Evolutionary conservation across 2,888 invertebrate genomes (phyloP).

Genomic region (Poecilobothrus nobilitatus): DNA sequence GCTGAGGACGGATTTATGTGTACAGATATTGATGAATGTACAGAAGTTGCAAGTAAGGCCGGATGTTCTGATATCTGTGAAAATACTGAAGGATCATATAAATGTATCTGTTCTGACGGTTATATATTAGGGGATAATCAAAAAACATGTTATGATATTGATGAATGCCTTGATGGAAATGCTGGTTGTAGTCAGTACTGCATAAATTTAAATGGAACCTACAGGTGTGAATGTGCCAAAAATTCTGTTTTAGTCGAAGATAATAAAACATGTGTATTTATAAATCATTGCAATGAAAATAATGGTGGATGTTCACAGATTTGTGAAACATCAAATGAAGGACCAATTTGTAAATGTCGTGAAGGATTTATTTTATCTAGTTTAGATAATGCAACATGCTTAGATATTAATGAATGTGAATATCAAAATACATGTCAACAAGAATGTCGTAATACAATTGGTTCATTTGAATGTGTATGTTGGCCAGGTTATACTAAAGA

Average conservation of each 20-base stretch:
- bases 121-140: slow-evolving; percentile 34
- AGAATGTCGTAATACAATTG: slow-evolving; percentile 45
- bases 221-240: slow-evolving; percentile 46
- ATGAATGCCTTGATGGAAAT: slow-evolving; percentile 36
- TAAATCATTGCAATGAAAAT: slow-evolving; percentile 45
- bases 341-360: slow-evolving; percentile 44
- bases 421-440: slow-evolving; percentile 45
- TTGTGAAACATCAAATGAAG: slow-evolving; percentile 33
- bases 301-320: slow-evolving; percentile 44
- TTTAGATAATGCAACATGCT: slow-evolving; percentile 42
- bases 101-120: slow-evolving; percentile 48
- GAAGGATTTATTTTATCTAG: slow-evolving; percentile 37
- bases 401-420: slow-evolving; percentile 48
- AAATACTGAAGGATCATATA: slow-evolving; percentile 46
- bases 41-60: slow-evolving; percentile 30
- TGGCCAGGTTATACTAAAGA: slow-evolving; percentile 48
- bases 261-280: slow-evolving; percentile 38
- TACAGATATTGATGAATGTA: slow-evolving; percentile 37
- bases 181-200: slow-evolving; percentile 49
- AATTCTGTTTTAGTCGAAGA: slow-evolving; percentile 41
- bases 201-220: slow-evolving; percentile 48
- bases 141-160: slow-evolving; percentile 38
- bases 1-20: slow-evolving; percentile 24
- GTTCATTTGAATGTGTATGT: slow-evolving; percentile 53
- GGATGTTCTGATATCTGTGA: slow-evolving; percentile 38